A percentile compares a stretch with the other conserved stretches of the same genome.
phyloP scores from a whole-genome alignment of 2,113 vertebrate species.

The Datnioides undecimradiatus region DNA sequence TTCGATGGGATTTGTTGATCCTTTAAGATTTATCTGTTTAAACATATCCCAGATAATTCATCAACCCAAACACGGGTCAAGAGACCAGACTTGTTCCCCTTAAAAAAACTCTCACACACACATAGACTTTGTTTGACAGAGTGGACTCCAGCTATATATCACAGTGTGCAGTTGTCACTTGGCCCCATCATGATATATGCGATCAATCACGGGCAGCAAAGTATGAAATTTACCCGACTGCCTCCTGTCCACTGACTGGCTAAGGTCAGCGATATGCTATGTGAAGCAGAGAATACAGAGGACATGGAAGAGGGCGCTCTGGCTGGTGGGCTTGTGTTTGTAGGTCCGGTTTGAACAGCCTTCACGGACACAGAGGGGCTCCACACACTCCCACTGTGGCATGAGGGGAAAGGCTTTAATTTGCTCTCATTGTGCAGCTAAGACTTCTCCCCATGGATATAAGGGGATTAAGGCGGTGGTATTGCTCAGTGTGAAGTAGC shows the following conservation, averaged over 20 bases:
- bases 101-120: neutral
- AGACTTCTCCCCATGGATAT: constrained; percentile 61
- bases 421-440: constrained; percentile 70
- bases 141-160: constrained; percentile 11
- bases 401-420: constrained; percentile 70
- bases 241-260: constrained; percentile 8
- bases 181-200: constrained; percentile 23
- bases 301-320: constrained; percentile 10
- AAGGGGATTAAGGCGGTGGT: constrained; percentile 73
- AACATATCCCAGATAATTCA: neutral
- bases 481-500: constrained; percentile 66
- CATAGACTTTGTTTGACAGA: constrained; percentile 10
- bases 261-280: constrained; percentile 34
- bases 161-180: constrained; percentile 2
- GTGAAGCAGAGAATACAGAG: constrained; percentile 16
- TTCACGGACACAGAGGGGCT: constrained; percentile 43
- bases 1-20: neutral
- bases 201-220: constrained; percentile 34
- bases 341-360: constrained; percentile 39
- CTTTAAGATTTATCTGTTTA: neutral
- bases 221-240: constrained; percentile 32
- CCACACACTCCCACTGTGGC: constrained; percentile 47
- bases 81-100: neutral
- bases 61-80: neutral
- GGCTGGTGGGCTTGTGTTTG: constrained; percentile 33